A percentile compares a stretch with the other conserved stretches of the same genome.
Conservation (phyloP, 2,888 invertebrate genomes). For the Flexamia atlantica region DNA sequence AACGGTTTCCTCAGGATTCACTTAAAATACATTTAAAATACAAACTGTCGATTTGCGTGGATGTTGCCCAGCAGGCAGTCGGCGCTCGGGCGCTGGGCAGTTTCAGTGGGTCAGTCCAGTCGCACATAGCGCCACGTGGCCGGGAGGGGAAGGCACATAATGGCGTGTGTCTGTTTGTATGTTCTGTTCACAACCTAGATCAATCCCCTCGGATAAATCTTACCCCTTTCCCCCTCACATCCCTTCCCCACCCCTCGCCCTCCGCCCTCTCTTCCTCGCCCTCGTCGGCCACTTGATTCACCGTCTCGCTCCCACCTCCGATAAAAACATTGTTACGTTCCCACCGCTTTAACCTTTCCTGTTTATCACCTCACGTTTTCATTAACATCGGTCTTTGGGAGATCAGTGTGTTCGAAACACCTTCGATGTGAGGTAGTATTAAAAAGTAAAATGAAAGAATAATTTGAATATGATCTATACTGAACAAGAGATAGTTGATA, state of each 20-base stretch:
- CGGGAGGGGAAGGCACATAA: conserved; percentile 30
- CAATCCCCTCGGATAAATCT: conserved; percentile 59
- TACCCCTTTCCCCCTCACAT: conserved; percentile 35
- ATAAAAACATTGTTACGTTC: conserved; percentile 49
- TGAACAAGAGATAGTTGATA: no score
- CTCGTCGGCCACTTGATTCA: conserved; percentile 46
- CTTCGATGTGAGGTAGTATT: no score
- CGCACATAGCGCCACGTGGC: conserved; percentile 31
- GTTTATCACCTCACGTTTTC: conserved; percentile 1
- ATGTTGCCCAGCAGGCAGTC: no score
- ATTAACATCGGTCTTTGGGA: neutral
- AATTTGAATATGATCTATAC: no score
- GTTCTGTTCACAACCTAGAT: conserved; percentile 60
- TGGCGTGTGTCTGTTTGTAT: conserved; percentile 60
- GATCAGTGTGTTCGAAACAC: no score
- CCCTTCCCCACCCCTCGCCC: neutral
- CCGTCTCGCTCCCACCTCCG: conserved; percentile 15
- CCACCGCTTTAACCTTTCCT: conserved; percentile 35
- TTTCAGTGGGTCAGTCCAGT: conserved; percentile 46
- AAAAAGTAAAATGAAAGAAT: no score
- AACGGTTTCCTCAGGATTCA: no score
- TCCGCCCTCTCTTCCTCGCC: neutral
- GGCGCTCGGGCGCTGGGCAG: neutral
- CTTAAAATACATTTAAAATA: no score
- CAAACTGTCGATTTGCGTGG: no score